Conservation (phyloP, 2,888 invertebrate genomes). For the Leuctra nigra region DNA sequence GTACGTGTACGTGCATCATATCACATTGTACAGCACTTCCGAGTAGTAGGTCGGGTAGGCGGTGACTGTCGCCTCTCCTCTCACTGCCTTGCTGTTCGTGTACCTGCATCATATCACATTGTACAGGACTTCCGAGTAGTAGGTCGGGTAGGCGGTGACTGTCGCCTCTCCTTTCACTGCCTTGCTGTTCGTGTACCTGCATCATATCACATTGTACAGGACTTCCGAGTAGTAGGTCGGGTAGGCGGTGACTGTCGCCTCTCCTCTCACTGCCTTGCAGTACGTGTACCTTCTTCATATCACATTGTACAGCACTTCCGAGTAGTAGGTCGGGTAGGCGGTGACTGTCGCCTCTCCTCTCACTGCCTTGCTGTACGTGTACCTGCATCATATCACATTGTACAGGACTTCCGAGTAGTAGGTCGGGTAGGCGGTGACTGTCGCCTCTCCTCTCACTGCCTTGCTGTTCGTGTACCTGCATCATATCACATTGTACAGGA, state of each 20-base stretch:
- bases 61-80: constrained; percentile 77
- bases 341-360: constrained; percentile 79
- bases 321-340: constrained; percentile 75
- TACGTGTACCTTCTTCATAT: constrained; percentile 64
- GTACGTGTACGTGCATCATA: constrained; percentile 63
- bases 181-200: constrained; percentile 77
- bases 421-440: constrained; percentile 76
- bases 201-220: constrained; percentile 47
- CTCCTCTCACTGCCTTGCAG: constrained; percentile 80
- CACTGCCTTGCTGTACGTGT: constrained; percentile 80
- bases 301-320: constrained; percentile 58
- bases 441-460: constrained; percentile 78
- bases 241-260: constrained; percentile 75
- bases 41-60: constrained; percentile 79
- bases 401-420: constrained; percentile 72
- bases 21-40: constrained; percentile 55
- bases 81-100: constrained; percentile 78
- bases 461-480: constrained; percentile 76
- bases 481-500: constrained; percentile 50
- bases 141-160: constrained; percentile 75
- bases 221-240: constrained; percentile 74
- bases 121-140: constrained; percentile 69
- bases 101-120: constrained; percentile 51
- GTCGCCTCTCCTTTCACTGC: constrained; percentile 82
- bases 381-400: constrained; percentile 46